Evolutionary conservation across 2,113 vertebrate genomes (phyloP), one percentile per base, ranked within the genome.

Genomic region (Solenodon paradoxus): DNA sequence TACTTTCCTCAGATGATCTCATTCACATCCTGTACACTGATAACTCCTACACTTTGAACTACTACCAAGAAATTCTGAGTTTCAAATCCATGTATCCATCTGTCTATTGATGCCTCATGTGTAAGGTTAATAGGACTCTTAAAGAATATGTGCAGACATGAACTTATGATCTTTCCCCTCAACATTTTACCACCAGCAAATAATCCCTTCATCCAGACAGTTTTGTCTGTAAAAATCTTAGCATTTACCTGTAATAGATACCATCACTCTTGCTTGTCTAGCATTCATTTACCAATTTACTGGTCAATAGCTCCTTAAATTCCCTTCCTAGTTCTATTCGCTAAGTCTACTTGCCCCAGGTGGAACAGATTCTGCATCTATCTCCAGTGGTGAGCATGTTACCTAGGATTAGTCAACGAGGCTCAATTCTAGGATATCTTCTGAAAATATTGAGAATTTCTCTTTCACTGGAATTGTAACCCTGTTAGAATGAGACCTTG

Each of bases 11-110:
- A 83, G 72, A 87, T 89, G 69, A 93, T 24, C 45, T 86, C 83
- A 91, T 30, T 17, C 47, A 55, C 42, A 84, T 69, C 66, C 13
- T 77, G 8, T 59, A n/a, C 32, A 63, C 30, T 15, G 85, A 59
- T 64, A 74, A 80, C 72, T 96, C 55, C 61, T 32, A 80, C 69
- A 64, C 4, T 57, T 89, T 93, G 26, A 94, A 69, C 55, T 45
- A 35, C 6, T 63, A 49, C 88, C 81, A 96, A 90, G 71, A 91
- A 89, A 49, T 71, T 96, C 51, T 83, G 49, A 91, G 19, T 26
- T 51, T 88, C 30, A 57, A 28, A 79, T 12, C 40, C 32, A 17
- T 28, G 22, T 61, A 79, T 35, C 75, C 9, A 53, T 95, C 74
- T 93, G 45, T 83, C 94, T 79, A 22, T 45, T 88, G 75, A 35